Conservation (phyloP, 2,888 invertebrate genomes). For the Spicauda simplicius region DNA sequence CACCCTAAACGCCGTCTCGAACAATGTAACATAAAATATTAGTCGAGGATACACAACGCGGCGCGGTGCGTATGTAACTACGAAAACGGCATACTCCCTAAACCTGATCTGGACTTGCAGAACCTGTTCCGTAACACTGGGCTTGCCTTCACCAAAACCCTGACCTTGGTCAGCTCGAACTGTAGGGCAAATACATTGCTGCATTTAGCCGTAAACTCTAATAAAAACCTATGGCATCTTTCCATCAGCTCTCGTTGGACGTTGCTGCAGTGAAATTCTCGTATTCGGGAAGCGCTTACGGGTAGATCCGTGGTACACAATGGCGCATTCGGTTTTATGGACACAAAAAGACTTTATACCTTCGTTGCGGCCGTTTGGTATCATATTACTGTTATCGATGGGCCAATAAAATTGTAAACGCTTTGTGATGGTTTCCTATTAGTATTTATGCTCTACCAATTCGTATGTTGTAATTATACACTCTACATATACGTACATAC, state of each 20-base stretch:
- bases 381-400: constrained; percentile 20
- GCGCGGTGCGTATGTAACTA: constrained; percentile 23
- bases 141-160: constrained; percentile 21
- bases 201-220: constrained; percentile 7
- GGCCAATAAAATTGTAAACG: constrained; percentile 5
- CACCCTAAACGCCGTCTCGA: constrained; percentile 2
- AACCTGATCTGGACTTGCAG: constrained; percentile 29
- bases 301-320: constrained; percentile 5
- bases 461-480: background rate
- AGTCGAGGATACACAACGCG: constrained; percentile 9
- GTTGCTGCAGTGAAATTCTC: background rate
- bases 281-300: background rate
- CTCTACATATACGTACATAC: background rate
- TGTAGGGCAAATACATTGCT: constrained; percentile 22
- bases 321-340: constrained; percentile 24
- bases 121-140: constrained; percentile 25
- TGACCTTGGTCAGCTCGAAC: constrained; percentile 14
- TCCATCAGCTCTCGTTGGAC: constrained; percentile 2
- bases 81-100: constrained; percentile 32
- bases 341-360: constrained; percentile 13
- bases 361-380: constrained; percentile 9
- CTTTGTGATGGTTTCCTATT: constrained; percentile 11
- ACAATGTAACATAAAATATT: constrained; percentile 29
- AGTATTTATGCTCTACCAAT: background rate
- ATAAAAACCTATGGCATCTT: background rate